A percentile compares a stretch with the other conserved stretches of the same genome.
phyloP scores from a whole-genome alignment of 35 echinoderm and acorn worm species.

The Acanthaster planci region DNA sequence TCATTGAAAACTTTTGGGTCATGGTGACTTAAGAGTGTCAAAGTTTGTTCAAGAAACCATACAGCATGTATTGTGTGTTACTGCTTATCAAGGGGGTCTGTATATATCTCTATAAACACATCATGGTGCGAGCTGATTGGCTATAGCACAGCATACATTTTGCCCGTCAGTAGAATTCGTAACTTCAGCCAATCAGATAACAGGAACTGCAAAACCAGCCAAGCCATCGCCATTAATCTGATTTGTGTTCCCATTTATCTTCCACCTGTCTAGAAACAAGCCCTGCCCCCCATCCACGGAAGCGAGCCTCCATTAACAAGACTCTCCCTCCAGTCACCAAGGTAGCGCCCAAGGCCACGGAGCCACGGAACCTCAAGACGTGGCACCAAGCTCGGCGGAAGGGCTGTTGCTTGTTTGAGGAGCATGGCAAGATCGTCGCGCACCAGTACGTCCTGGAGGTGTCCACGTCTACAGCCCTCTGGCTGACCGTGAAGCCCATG shows the following conservation, averaged over 20 bases:
- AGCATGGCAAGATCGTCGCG: constrained; percentile 65
- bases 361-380: constrained; percentile 79
- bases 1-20: too few species aligned
- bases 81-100: too few species aligned
- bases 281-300: neutral
- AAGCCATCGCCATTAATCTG: too few species aligned
- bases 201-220: too few species aligned
- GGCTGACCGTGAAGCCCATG: constrained; percentile 82
- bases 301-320: constrained; percentile 29
- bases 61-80: too few species aligned
- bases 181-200: too few species aligned
- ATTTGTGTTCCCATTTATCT: neutral
- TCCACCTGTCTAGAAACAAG: neutral
- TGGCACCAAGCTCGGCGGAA: constrained; percentile 88
- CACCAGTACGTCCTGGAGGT: constrained; percentile 91
- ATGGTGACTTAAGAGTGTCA: too few species aligned
- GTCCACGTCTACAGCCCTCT: constrained; percentile 62
- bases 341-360: constrained; percentile 46
- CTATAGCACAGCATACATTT: too few species aligned
- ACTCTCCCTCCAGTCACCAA: constrained; percentile 68
- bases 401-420: constrained; percentile 89
- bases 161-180: too few species aligned
- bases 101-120: too few species aligned
- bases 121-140: too few species aligned
- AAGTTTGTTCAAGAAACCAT: too few species aligned